Base-by-base conservation (phyloP, 1,140 invertebrate species). In the Gryon sp. region DNA sequence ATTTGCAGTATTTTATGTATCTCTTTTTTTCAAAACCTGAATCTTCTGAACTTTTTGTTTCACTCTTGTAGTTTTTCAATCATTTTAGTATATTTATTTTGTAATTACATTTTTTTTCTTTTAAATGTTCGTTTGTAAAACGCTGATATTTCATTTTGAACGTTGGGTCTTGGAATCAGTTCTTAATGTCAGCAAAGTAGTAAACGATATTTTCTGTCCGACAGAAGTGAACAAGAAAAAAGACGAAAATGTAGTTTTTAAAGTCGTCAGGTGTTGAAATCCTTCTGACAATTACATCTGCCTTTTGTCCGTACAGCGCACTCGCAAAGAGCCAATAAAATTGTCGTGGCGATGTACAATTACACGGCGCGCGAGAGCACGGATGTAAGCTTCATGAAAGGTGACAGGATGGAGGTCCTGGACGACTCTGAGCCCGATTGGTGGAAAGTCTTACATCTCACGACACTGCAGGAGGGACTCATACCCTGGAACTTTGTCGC, bases 401-500 rank as follows among this genome's bases (percentile, higher is more conserved):
- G 97, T 57, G 96, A 97, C 87, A 92, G 94, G 18, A 94, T 97
- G 92, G 94, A 97, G 84, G 93, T 97, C 19, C 87, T 97, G 53
- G 95, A 96, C 84, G 96, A 97, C 83, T 93, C 93, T 73, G 96
- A 98, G 85, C 91, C 94, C 8, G 97, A 98, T 87, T 98, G 97
- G 97, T 97, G 96, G 95, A 92, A 93, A 82, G 97, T 97, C n/a
- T 89, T 94, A 60, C 96, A 98, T 86, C 89, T 97, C 34, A 92
- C 91, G 57, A 96, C 94, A 43, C 92, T 94, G 53, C 91, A 94
- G 73, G 94, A 96, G 85, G 97, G 97, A 4, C 93, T 97, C 62
- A 96, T 98, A 78, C 97, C 97, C 0, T 93, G 96, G 83, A 98
- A 98, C 87, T 98, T 97, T 85, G 96, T 98, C 2, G 97, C 97